Base-by-base conservation (phyloP, 2,888 invertebrate species). In the Hydrotaea diabolus region DNA sequence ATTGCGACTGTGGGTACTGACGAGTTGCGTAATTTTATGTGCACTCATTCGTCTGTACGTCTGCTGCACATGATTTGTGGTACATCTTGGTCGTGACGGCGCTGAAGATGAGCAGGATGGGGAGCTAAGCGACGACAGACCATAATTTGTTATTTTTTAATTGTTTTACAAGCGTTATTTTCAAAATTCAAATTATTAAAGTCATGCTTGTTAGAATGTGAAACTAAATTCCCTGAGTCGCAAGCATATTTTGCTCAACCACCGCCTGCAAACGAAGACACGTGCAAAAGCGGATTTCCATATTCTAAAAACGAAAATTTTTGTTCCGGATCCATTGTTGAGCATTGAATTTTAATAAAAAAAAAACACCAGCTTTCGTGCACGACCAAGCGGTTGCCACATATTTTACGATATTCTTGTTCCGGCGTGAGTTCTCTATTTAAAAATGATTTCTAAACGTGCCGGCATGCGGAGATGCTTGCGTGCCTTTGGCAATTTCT, bases 271-370 rank as follows among this genome's bases (percentile, higher is more conserved):
- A 31, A 59, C 59, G 26, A 59, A 43, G 66, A 78, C 84, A 84
- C 81, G 84, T 84, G 84, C 64, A 75, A 75, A 64, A 57, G 75
- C 75, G 81, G 76, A 78, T 78, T 71, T 81, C 46, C 43, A 69
- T 59, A 46, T 76, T 5, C 55, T 5, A 55, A 1, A 53, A 53
- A 17, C 8, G 2, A 3, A n/a, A 3, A 21, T 21, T 55, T 55
- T 55, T 21, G 55, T 21, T 5, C 55, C 55, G 21, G 5, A 21
- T 55, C 21, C 1, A 39, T 31, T 31, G 7, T 31, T 31, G n/a
- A n/a, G n/a, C n/a, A n/a, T n/a, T 31, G 3, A 31, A 31, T 31
- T 31, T 31, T 31, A 31, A 31, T 31, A 4, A 4, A 31, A 7
- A 7, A 7, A 31, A 31, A 31, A 7, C 2, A 31, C 7, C 31